phyloP scores from a whole-genome alignment of 2,113 vertebrate species.

The human region GRCh38 chrX:135952501-135953000 shows the following conservation, averaged over 20 bases:
- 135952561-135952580: background rate
- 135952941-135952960: background rate
- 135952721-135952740: background rate
- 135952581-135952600: background rate
- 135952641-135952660: background rate
- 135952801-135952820: background rate
- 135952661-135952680: background rate
- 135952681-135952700: background rate
- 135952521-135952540: background rate
- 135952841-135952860: background rate
- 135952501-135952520: background rate
- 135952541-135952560: background rate
- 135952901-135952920: background rate
- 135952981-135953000: background rate
- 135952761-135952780: background rate
- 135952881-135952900: background rate
- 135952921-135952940: background rate
- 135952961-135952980: constrained; percentile 14
- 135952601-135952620: background rate
- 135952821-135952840: background rate
- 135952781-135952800: background rate
- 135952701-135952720: background rate
- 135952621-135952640: background rate
- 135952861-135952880: background rate
- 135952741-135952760: background rate